A percentile compares a stretch with the other conserved stretches of the same genome.
Evolutionary conservation across 1,140 invertebrate genomes (phyloP).

Genomic region (Reticulitermes speratus): DNA sequence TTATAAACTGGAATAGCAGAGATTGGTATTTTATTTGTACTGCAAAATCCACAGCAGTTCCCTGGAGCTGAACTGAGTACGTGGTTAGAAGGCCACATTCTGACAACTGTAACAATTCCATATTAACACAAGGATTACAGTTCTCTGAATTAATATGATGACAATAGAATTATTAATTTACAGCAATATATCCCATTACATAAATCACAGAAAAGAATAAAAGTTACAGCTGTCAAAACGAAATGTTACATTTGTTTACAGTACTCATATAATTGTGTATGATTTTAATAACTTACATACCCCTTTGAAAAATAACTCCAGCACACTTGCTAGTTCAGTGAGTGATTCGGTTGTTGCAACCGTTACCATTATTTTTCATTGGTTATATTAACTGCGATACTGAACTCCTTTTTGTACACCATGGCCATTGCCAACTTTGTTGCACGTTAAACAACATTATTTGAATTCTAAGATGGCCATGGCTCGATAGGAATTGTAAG

Average conservation of each 20-base stretch:
- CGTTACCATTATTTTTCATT: neutral
- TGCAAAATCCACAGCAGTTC: conserved; percentile 23
- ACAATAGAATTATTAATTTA: neutral
- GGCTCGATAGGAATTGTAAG: no score
- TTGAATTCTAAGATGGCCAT: no score
- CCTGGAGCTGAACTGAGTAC: conserved; percentile 34
- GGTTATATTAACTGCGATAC: no score
- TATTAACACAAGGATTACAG: neutral
- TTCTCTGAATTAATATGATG: neutral
- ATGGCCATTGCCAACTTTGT: no score
- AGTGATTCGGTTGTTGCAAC: conserved; percentile 28
- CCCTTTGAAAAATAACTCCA: conserved; percentile 32
- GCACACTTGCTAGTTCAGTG: conserved; percentile 28
- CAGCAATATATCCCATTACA: neutral
- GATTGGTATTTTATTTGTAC: conserved; percentile 26
- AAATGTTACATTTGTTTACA: neutral
- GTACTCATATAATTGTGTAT: neutral
- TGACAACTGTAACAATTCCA: conserved; percentile 27
- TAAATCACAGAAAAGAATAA: neutral
- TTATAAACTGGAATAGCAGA: conserved; percentile 26
- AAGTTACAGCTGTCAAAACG: neutral
- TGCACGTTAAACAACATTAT: no score
- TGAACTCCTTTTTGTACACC: no score
- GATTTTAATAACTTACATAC: conserved; percentile 8
- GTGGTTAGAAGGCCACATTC: conserved; percentile 32